Percentiles rank a stretch among this genome's conserved stretches.
phyloP scores from a whole-genome alignment of 2,797 vertebrate genomes.

The Smutsia gigantea region DNA sequence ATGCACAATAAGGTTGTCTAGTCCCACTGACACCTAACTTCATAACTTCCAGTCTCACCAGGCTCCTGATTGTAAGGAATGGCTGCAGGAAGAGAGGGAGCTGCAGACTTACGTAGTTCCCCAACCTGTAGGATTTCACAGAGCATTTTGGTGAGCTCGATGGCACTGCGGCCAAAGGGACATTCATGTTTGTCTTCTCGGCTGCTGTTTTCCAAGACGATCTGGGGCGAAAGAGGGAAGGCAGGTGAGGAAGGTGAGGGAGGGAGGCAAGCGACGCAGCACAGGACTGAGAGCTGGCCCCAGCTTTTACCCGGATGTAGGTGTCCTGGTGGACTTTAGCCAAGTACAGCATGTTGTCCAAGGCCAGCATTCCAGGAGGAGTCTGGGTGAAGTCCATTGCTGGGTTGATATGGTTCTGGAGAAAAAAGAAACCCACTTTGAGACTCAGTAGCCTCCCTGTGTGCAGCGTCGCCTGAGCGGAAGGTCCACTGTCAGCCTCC shows the following conservation, averaged over 20 bases:
- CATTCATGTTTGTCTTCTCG: constrained; percentile 98
- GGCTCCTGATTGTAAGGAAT: background rate
- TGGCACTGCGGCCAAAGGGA: constrained; percentile 97
- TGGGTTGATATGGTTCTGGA: constrained; percentile 97
- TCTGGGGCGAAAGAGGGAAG: constrained; percentile 69
- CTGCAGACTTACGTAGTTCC: constrained; percentile 93
- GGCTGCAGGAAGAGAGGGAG: background rate
- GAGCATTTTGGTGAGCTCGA: constrained; percentile 97
- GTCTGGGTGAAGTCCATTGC: constrained; percentile 98
- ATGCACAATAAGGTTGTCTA: background rate
- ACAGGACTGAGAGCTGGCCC: background rate
- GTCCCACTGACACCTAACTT: background rate
- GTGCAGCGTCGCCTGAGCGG: background rate
- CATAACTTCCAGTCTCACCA: background rate
- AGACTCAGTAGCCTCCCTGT: background rate
- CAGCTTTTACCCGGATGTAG: constrained; percentile 93
- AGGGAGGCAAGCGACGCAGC: background rate
- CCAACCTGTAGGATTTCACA: constrained; percentile 99
- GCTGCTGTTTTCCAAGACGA: constrained; percentile 96
- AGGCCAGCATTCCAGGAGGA: constrained; percentile 97
- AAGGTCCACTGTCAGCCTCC: background rate
- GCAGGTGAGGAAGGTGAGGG: background rate
- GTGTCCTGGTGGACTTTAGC: constrained; percentile 98
- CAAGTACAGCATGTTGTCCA: constrained; percentile 99
- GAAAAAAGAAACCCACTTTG: background rate